Base-by-base conservation (phyloP, 30 jellyfish, hydroid and myxozoan genomes). In the Aurelia aurita region DNA sequence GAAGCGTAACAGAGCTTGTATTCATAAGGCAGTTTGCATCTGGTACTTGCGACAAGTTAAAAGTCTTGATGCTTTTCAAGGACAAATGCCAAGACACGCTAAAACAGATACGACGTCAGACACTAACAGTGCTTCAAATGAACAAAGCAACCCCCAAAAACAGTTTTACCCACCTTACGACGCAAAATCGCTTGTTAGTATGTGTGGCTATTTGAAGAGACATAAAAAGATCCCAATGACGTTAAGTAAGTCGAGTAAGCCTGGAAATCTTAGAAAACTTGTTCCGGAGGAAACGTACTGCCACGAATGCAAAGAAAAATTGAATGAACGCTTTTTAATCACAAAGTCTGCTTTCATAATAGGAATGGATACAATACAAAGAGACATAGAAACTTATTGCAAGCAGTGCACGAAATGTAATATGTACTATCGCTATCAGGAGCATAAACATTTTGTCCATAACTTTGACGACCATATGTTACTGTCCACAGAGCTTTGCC, bases 391-490 rank as follows among this genome's bases (percentile, higher is more conserved):
- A 31, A 31, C 43, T 14, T 84, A 25, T 61, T 23, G 1, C 28
- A 28, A 28, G 31, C 20, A 71, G 21, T 59, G 94, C 39, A 18
- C 2, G 5, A 25, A 26, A 19, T 84, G 89, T 49, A 8, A 23
- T 12, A 84, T 31, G 44, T 49, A 11, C 43, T 84, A 51, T 47
- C 58, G 94, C 29, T 84, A 71, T 32, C 83, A 84, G 39, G 94
- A 84, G 34, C 32, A 64, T 14, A 25, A 53, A 70, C 32, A 54
- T 23, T 57, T 55, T 10, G 55, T 84, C 35, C 82, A 84, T 44
- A 84, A 84, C 59, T 84, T 15, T 55, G 58, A 84, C 89, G 81
- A 84, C 39, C 29, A 19, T 21, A 32, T 85, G n/a, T 49, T 85
- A 8, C 7, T 85, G 7, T 13, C 69, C 13, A 11, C 70, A 1